These are phyloP conservation scores for Melikaiella ostensackeni DNA, from an alignment of 2,888 invertebrate genomes.

Conservation along the genomic window DNA sequence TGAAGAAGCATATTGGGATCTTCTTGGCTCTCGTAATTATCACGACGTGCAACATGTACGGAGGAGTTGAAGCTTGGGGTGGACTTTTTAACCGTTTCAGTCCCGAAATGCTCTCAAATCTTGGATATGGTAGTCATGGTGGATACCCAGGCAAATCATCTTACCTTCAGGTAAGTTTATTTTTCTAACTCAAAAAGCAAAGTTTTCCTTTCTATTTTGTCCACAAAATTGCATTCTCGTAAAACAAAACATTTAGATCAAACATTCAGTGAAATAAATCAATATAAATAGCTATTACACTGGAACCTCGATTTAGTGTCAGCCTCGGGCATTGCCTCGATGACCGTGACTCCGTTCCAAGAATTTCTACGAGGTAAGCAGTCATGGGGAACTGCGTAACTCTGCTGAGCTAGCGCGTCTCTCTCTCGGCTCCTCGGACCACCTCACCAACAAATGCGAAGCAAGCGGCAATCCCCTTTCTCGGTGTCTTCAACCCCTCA, in stretches of 20 bases:
- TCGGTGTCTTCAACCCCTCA: too few species aligned
- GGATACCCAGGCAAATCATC: constrained; percentile 77
- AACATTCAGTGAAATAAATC: neutral
- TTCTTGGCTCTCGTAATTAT: constrained; percentile 60
- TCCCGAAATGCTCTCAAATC: constrained; percentile 89
- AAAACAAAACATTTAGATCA: neutral
- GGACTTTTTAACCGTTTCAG: constrained; percentile 92
- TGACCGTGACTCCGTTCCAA: too few species aligned
- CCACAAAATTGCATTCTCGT: neutral
- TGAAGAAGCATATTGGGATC: constrained; percentile 59
- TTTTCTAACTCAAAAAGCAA: too few species aligned
- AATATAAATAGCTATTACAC: neutral
- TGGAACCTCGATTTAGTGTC: too few species aligned
- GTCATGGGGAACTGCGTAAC: too few species aligned
- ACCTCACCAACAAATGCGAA: too few species aligned
- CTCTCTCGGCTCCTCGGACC: too few species aligned
- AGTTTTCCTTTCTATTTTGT: too few species aligned
- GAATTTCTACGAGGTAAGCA: too few species aligned
- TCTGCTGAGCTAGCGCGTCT: too few species aligned
- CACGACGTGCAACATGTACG: constrained; percentile 61
- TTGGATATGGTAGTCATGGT: constrained; percentile 86
- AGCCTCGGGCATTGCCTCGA: too few species aligned
- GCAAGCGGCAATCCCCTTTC: too few species aligned
- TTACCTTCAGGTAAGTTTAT: constrained; percentile 79
- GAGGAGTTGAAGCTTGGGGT: constrained; percentile 83